Evolutionary conservation across 2,797 vertebrate species (phyloP), one percentile per base, ranked within the genome.

Genomic region (Morus bassanus): DNA sequence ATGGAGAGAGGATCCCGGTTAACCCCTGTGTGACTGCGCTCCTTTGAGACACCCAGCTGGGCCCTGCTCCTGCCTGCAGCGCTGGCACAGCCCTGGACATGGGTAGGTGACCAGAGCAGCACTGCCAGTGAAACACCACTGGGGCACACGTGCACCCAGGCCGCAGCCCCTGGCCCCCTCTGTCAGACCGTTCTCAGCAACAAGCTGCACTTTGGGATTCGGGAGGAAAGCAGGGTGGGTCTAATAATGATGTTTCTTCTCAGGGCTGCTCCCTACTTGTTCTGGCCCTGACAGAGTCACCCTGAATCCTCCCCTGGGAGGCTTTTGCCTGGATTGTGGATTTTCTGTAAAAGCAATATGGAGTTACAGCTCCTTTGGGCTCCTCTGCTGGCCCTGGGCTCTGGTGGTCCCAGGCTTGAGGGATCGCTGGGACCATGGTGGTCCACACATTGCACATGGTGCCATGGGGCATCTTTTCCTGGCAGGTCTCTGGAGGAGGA

Each of bases 1-100:
- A 7, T 5, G 65, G 59, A 90, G 60, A 81, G 69, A 77, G 50
- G 39, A 80, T 72, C 46, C 60, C 4, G 1, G 9, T 93, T 96
- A 96, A 96, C 95, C 84, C 91, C 60, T 83, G 43, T 2, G 6
- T 86, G 88, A 37, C 95, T 54, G 14, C 1, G 8, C 46, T 87
- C 27, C 77, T 85, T 28, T 2, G 7, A 86, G 93, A 35, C 59
- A 22, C 31, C 39, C 89, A 31, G 37, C 16, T 9, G 54, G 23
- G 56, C 24, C 31, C n/a, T 37, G 18, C 56, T 74, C 37, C 65
- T 13, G 39, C 27, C 67, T 39, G 41, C 35, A 15, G 46, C 1
- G 1, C 57, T 31, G 67, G 48, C 7, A 4, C 41, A 64, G 45
- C 50, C 19, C 51, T 65, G 83, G 18, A 6, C 9, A 11, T 6